Evolutionary conservation across 2,888 invertebrate species (phyloP).

Genomic region (Coenonympha arcania): DNA sequence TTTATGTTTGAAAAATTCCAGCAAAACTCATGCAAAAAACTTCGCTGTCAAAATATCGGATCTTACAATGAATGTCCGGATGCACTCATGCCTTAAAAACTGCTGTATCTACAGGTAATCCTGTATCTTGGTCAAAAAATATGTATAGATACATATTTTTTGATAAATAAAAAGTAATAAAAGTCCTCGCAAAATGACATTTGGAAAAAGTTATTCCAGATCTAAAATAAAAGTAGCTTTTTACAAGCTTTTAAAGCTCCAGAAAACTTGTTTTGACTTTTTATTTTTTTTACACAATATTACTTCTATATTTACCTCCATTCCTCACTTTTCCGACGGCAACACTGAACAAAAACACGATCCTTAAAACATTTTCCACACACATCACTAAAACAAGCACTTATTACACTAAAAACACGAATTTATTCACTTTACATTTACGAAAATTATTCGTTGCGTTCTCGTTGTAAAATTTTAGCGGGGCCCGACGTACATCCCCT

Average conservation of each 20-base stretch:
- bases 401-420: slow-evolving; percentile 22
- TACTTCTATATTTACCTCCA: slow-evolving; percentile 44
- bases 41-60: too few species aligned
- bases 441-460: slow-evolving; percentile 11
- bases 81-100: too few species aligned
- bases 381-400: slow-evolving; percentile 47
- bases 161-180: too few species aligned
- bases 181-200: not conserved
- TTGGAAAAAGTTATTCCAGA: too few species aligned
- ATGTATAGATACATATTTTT: too few species aligned
- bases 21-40: too few species aligned
- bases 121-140: too few species aligned
- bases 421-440: slow-evolving; percentile 18
- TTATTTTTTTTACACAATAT: not conserved
- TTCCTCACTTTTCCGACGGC: slow-evolving; percentile 49
- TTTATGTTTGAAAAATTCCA: too few species aligned
- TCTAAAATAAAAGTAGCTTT: too few species aligned
- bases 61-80: too few species aligned
- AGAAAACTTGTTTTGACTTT: not conserved
- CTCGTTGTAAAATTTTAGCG: slow-evolving; percentile 2
- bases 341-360: slow-evolving; percentile 44
- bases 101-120: too few species aligned
- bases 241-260: too few species aligned
- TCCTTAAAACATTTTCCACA: slow-evolving; percentile 42
- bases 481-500: slow-evolving; percentile 24